These are phyloP conservation scores for Actinernus sp. DNA, from an alignment of 92 coral and sea anemone genomes.

Conservation along the genomic window DNA sequence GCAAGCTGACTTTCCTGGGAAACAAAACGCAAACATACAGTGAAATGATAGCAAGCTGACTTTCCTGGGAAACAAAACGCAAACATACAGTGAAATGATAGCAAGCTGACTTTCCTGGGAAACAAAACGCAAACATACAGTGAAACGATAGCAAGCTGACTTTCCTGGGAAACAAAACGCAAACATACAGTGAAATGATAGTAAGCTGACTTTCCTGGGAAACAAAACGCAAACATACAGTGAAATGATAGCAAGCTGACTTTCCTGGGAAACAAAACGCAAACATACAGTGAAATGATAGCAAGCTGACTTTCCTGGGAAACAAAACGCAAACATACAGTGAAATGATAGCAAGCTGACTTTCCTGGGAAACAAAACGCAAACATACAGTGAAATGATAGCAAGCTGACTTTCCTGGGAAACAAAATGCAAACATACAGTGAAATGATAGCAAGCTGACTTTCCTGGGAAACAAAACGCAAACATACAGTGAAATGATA, in stretches of 20 bases:
- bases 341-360: neutral
- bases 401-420: neutral
- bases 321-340: neutral
- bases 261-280: neutral
- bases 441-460: neutral
- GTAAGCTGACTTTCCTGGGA: neutral
- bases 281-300: neutral
- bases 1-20: constrained; percentile 80
- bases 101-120: neutral
- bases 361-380: neutral
- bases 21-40: neutral
- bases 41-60: neutral
- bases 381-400: neutral
- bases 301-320: neutral
- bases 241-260: no score
- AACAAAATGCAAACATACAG: neutral
- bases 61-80: neutral
- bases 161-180: neutral
- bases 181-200: no score
- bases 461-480: neutral
- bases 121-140: neutral
- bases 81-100: neutral
- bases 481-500: neutral
- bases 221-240: neutral
- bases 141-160: neutral